These are phyloP conservation scores for Phataginus tetradactyla DNA, from an alignment of 2,797 vertebrate genomes.

Conservation along the genomic window DNA sequence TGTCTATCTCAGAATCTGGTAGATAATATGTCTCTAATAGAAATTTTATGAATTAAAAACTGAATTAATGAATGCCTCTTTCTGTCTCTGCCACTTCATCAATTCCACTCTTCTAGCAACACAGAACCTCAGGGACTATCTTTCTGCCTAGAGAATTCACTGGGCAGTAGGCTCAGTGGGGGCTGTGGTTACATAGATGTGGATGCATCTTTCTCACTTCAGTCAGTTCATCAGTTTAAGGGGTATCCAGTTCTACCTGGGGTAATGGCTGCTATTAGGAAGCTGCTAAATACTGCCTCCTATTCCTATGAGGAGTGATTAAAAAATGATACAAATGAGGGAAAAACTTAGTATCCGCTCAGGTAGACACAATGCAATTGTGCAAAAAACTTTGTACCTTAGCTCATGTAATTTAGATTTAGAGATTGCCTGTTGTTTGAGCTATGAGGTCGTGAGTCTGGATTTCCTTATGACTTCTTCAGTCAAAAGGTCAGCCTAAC, in stretches of 20 bases:
- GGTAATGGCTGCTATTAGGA: not conserved
- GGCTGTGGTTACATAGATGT: not conserved
- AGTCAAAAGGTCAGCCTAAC: constrained; percentile 13
- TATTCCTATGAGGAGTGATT: not conserved
- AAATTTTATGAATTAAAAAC: not conserved
- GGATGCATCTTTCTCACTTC: not conserved
- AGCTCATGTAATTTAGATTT: not conserved
- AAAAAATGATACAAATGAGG: not conserved
- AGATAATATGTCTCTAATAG: not conserved
- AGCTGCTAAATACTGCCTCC: not conserved
- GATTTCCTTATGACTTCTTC: constrained; percentile 8
- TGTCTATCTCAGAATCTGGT: not conserved
- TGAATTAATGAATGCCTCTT: not conserved
- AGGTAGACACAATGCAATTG: not conserved
- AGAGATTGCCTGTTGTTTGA: constrained; percentile 14
- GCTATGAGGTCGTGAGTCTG: not conserved
- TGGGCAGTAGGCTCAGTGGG: not conserved
- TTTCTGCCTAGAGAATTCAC: not conserved
- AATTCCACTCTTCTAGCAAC: not conserved
- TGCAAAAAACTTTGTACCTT: not conserved
- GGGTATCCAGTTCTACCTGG: not conserved
- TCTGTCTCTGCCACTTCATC: not conserved
- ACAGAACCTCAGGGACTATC: not conserved
- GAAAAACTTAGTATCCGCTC: not conserved
- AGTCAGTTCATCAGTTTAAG: not conserved